A percentile compares a stretch with the other conserved stretches of the same genome.
These are phyloP conservation scores for Fragum sueziense DNA, from an alignment of 2,888 invertebrate genomes.

Conservation along the genomic window DNA sequence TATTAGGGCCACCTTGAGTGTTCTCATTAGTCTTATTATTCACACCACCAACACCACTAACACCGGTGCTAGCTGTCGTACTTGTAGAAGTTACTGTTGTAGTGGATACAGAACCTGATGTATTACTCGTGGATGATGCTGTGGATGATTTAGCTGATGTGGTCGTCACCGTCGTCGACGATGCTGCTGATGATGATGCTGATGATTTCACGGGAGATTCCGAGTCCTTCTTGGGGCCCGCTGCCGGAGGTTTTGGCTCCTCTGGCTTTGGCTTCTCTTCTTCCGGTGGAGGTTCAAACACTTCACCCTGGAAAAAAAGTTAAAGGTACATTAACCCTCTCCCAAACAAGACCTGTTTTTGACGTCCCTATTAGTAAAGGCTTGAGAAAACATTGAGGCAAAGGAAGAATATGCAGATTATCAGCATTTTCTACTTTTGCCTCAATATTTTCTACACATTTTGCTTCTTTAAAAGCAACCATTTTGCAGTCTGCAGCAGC, in stretches of 20 bases:
- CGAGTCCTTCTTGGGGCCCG: constrained; percentile 18
- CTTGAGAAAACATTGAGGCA: no score
- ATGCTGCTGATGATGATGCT: constrained; percentile 17
- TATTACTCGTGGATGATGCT: not conserved
- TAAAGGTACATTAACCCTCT: no score
- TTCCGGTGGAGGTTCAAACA: constrained; percentile 53
- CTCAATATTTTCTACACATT: no score
- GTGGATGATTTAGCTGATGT: constrained; percentile 27
- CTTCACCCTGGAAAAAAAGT: constrained; percentile 55
- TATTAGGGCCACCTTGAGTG: not conserved
- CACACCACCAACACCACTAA: not conserved
- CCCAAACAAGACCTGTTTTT: no score
- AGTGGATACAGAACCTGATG: constrained; percentile 18
- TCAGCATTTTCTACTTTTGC: no score
- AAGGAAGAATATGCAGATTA: no score
- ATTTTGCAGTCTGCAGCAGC: no score
- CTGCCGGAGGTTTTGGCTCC: not conserved
- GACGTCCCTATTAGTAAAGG: no score
- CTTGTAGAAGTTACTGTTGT: constrained; percentile 18
- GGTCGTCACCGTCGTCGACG: constrained; percentile 13
- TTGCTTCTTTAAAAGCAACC: no score
- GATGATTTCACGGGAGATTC: not conserved
- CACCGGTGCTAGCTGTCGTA: not conserved
- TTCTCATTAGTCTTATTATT: not conserved
- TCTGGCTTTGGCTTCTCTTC: constrained; percentile 31